Conservation (phyloP, 1,140 invertebrate species). For the Archivesica marissinica region DNA sequence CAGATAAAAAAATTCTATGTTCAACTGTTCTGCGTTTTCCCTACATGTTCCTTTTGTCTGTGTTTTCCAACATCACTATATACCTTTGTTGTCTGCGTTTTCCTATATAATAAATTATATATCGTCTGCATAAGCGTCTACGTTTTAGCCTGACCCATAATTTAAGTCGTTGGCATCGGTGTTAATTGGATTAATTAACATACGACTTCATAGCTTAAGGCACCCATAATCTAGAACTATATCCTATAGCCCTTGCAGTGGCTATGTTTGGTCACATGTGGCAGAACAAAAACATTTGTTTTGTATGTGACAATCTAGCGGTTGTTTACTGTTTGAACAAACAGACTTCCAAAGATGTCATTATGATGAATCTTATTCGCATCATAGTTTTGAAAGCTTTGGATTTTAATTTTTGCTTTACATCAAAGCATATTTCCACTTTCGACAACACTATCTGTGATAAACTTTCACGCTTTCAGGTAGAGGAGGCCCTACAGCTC, state of each 20-base stretch:
- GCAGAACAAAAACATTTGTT: slow-evolving; percentile 24
- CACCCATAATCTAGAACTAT: slow-evolving; percentile 4
- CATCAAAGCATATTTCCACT: not conserved
- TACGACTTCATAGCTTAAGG: too few species aligned
- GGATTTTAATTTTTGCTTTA: slow-evolving; percentile 15
- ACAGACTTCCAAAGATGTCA: slow-evolving; percentile 23
- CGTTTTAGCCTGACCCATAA: too few species aligned
- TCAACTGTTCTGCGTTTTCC: too few species aligned
- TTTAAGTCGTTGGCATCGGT: too few species aligned
- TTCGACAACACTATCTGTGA: slow-evolving; percentile 23
- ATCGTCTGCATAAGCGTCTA: too few species aligned
- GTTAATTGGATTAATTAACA: too few species aligned
- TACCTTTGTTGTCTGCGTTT: too few species aligned
- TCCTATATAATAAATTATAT: too few species aligned
- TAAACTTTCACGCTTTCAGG: slow-evolving; percentile 33
- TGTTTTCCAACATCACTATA: too few species aligned
- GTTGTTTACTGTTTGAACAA: slow-evolving; percentile 32
- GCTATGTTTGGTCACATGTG: slow-evolving; percentile 19
- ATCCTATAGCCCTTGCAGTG: slow-evolving; percentile 27
- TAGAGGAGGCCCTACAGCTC: not conserved
- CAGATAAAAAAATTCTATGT: too few species aligned
- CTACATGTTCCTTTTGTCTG: too few species aligned
- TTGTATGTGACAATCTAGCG: slow-evolving; percentile 29
- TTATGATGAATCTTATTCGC: slow-evolving; percentile 39
- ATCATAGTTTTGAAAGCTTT: slow-evolving; percentile 12